These are phyloP conservation scores for Tipula lateralis DNA, from an alignment of 2,888 invertebrate genomes.

Conservation along the genomic window DNA sequence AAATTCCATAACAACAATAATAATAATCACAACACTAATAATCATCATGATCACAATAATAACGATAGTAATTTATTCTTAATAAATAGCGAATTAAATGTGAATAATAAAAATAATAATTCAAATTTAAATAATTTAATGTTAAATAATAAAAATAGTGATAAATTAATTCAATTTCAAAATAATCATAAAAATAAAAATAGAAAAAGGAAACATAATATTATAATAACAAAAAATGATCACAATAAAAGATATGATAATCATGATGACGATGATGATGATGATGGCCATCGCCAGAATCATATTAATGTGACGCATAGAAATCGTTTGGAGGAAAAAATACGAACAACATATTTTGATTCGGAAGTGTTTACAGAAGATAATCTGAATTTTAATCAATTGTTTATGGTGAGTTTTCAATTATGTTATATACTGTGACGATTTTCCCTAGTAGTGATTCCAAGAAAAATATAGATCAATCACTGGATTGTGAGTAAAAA, in stretches of 20 bases:
- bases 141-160: constrained; percentile 26
- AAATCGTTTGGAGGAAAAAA: constrained; percentile 26
- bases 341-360: neutral
- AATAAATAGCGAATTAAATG: constrained; percentile 15
- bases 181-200: constrained; percentile 20
- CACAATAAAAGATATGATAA: neutral
- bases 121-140: neutral
- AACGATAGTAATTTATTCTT: constrained; percentile 25
- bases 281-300: neutral
- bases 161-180: constrained; percentile 13
- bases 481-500: no score
- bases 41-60: constrained; percentile 16
- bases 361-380: neutral
- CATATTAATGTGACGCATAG: neutral
- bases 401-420: neutral
- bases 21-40: constrained; percentile 28
- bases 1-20: constrained; percentile 25
- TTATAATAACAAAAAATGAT: neutral
- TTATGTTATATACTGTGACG: neutral
- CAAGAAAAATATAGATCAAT: no score
- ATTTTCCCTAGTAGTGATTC: no score
- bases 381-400: neutral
- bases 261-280: neutral
- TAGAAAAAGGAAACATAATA: constrained; percentile 12
- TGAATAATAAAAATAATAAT: neutral